phyloP scores from a whole-genome alignment of 2,797 vertebrate genomes.

The Mormyrus hasselquistii region DNA sequence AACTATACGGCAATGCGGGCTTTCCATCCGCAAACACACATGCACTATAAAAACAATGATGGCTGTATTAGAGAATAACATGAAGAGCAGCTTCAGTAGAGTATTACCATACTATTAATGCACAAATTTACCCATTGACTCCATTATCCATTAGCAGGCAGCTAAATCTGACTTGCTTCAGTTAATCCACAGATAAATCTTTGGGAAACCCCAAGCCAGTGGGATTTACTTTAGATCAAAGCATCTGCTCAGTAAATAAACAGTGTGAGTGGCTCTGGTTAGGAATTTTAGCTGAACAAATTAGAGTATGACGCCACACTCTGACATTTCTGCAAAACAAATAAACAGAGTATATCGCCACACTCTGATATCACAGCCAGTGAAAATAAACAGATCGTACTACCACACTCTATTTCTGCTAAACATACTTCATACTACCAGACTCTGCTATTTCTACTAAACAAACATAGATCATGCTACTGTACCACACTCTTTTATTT shows the following conservation, averaged over 20 bases:
- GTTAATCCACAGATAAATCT: neutral
- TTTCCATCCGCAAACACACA: constrained; percentile 29
- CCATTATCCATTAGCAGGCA: constrained; percentile 6
- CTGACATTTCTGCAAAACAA: neutral
- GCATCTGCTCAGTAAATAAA: constrained; percentile 5
- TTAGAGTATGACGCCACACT: neutral
- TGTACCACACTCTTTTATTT: neutral
- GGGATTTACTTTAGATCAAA: neutral
- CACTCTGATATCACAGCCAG: neutral
- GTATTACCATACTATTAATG: neutral
- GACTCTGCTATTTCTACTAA: neutral
- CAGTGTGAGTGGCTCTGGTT: neutral
- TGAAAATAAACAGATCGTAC: neutral
- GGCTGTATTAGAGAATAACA: neutral
- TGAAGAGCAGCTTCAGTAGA: neutral
- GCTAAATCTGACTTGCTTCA: neutral
- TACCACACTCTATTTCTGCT: neutral
- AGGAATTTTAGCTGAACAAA: neutral
- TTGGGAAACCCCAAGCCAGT: constrained; percentile 10
- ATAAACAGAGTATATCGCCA: neutral
- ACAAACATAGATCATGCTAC: neutral
- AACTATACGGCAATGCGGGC: neutral
- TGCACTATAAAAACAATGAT: neutral
- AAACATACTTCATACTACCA: neutral
- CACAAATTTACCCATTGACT: neutral